These are phyloP conservation scores for Drosophila merina DNA, from an alignment of 2,888 invertebrate species.

Conservation along the genomic window DNA sequence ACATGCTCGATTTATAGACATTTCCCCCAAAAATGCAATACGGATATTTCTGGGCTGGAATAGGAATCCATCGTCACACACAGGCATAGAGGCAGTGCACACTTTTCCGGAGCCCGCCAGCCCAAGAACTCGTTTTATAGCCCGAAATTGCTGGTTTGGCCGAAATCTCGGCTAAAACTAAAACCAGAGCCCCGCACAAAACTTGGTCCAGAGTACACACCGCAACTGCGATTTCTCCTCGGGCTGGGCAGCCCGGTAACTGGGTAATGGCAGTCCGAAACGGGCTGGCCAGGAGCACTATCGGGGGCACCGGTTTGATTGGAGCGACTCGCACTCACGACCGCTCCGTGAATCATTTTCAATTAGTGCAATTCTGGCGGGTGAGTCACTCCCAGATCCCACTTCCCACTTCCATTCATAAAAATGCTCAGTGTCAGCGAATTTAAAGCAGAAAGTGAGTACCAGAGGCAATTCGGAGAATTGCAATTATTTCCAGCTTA, in stretches of 20 bases:
- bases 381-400: slow-evolving; percentile 28
- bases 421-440: slow-evolving; percentile 50
- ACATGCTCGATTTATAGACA: slow-evolving; percentile 40
- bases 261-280: slow-evolving; percentile 6
- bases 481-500: slow-evolving; percentile 49
- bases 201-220: slow-evolving; percentile 2
- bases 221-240: slow-evolving; percentile 20
- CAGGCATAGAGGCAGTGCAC: slow-evolving; percentile 1
- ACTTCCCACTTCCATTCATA: slow-evolving; percentile 48
- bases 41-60: slow-evolving; percentile 33
- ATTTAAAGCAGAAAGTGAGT: slow-evolving; percentile 23
- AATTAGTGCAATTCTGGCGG: slow-evolving; percentile 68
- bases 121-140: slow-evolving; percentile 36
- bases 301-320: slow-evolving; percentile 69
- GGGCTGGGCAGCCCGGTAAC: slow-evolving; percentile 12
- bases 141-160: slow-evolving; percentile 25
- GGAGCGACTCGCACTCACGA: slow-evolving; percentile 33
- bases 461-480: slow-evolving; percentile 9
- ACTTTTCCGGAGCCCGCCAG: slow-evolving; percentile 3
- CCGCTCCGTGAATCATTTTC: slow-evolving; percentile 66
- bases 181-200: slow-evolving; percentile 28
- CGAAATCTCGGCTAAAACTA: slow-evolving; percentile 41
- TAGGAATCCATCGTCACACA: slow-evolving; percentile 28
- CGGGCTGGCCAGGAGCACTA: slow-evolving; percentile 36
- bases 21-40: slow-evolving; percentile 44